Evolutionary conservation across 1,140 invertebrate genomes (phyloP), one percentile per base, ranked within the genome.

Genomic region (Semibalanus balanoides): DNA sequence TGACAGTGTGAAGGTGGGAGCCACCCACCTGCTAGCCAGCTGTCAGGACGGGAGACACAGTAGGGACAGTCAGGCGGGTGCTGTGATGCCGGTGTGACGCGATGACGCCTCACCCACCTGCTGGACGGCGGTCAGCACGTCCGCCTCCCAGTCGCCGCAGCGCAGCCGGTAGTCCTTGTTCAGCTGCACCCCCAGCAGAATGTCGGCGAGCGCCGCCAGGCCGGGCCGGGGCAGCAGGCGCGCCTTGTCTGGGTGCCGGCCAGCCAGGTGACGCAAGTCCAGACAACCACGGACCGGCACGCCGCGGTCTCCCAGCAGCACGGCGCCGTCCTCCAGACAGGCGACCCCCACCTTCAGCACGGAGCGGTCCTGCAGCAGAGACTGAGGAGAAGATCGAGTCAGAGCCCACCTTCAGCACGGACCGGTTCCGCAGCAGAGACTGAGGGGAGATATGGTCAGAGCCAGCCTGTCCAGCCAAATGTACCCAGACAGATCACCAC

Each of bases 281-380:
- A 93, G 78, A 69, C 88, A 90, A 30, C 89, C 89, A 73, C 85
- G 84, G 22, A 92, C 85, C 40, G 82, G 81, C 5, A 91, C 85
- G 3, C 86, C 85, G 82, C 91, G 92, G 81, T 93, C 91, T 72
- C 85, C 83, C 0, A 83, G 81, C 64, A 94, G 82, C 78, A 90
- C 90, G 75, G 85, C 87, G 0, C 88, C 89, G 85, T 93, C 91
- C 79, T 91, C 90, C 19, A 84, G 84, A 0, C 90, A 85, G 7
- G 87, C 89, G 14, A 93, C 90, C 27, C 92, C 92, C 22, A 93
- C 88, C 86, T 94, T 93, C 31, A 92, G 84, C 51, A 90, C 84
- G 72, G 81, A 82, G 77, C 83, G 83, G 81, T 86, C 85, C 73
- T 81, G 78, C 28, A 89, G 77, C 31, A 89, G 78, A 40, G 84